These are phyloP conservation scores for Hypsopygia costalis DNA, from an alignment of 2,888 invertebrate genomes.

Conservation along the genomic window DNA sequence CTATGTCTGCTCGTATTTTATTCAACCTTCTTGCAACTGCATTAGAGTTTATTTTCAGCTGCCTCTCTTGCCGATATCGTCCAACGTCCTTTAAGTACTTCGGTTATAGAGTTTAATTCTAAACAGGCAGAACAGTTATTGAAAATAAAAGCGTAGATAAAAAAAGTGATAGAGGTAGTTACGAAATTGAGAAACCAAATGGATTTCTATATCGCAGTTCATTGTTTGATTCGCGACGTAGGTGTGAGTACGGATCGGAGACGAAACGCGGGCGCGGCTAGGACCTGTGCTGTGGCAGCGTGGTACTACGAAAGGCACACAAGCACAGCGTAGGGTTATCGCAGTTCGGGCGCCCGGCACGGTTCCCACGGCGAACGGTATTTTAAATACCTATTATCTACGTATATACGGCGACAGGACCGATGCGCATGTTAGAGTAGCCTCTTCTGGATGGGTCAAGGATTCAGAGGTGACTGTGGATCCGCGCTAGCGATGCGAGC, in stretches of 20 bases:
- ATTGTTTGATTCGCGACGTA: conserved; percentile 66
- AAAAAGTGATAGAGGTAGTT: conserved; percentile 64
- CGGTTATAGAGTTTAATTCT: conserved; percentile 43
- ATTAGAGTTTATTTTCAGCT: conserved; percentile 33
- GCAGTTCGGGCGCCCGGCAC: conserved; percentile 60
- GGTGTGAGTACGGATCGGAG: conserved; percentile 14
- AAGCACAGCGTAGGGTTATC: conserved; percentile 53
- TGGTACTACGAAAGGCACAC: conserved; percentile 46
- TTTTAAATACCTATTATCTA: conserved; percentile 79
- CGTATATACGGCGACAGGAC: conserved; percentile 73
- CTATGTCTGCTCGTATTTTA: conserved; percentile 22
- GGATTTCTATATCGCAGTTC: conserved; percentile 64
- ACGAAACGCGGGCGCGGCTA: too few species aligned
- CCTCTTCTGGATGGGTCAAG: conserved; percentile 80
- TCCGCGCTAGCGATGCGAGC: conserved; percentile 56
- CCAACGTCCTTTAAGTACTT: conserved; percentile 27
- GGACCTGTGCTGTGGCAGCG: too few species aligned
- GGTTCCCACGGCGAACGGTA: conserved; percentile 76
- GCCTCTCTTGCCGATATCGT: conserved; percentile 20
- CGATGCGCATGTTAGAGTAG: conserved; percentile 69
- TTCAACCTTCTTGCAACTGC: conserved; percentile 22
- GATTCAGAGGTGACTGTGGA: conserved; percentile 71
- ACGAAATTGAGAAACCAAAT: conserved; percentile 73
- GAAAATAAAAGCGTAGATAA: conserved; percentile 71
- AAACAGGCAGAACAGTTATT: conserved; percentile 49